A percentile compares a stretch with the other conserved stretches of the same genome.
These are phyloP conservation scores for Chamaea fasciata DNA, from an alignment of 2,113 vertebrate genomes.

Conservation along the genomic window DNA sequence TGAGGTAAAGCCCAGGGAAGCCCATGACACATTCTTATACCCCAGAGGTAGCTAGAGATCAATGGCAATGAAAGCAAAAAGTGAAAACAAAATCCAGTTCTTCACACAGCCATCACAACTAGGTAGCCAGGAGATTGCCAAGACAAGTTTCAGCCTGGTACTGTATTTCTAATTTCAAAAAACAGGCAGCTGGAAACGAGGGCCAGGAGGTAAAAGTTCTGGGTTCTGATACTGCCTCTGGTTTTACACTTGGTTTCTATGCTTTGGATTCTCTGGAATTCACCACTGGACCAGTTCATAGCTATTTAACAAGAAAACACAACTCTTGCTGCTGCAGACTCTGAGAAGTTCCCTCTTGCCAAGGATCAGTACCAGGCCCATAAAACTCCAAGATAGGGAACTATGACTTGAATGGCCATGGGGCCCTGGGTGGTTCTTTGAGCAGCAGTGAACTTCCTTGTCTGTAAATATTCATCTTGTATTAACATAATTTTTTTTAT, in stretches of 20 bases:
- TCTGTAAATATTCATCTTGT: neutral
- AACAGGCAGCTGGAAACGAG: neutral
- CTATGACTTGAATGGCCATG: neutral
- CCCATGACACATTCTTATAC: neutral
- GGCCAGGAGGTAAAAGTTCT: neutral
- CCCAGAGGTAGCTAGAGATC: neutral
- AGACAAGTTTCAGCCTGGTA: neutral
- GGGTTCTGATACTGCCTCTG: neutral
- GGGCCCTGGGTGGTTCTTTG: neutral
- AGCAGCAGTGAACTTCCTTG: neutral
- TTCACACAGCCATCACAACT: neutral
- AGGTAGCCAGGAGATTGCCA: neutral
- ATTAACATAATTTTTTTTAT: constrained; percentile 42
- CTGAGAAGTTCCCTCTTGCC: neutral
- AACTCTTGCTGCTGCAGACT: neutral
- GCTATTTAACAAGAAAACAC: neutral
- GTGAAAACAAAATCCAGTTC: neutral
- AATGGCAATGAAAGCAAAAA: neutral
- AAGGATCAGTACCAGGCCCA: neutral
- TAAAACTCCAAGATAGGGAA: neutral
- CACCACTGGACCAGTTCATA: neutral
- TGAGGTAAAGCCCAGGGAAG: neutral
- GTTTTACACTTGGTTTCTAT: neutral
- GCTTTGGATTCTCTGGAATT: neutral
- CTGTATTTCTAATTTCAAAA: neutral